A percentile compares a stretch with the other conserved stretches of the same genome.
These are phyloP conservation scores for Falco concolor DNA, from an alignment of 2,797 vertebrate genomes.

Conservation along the genomic window DNA sequence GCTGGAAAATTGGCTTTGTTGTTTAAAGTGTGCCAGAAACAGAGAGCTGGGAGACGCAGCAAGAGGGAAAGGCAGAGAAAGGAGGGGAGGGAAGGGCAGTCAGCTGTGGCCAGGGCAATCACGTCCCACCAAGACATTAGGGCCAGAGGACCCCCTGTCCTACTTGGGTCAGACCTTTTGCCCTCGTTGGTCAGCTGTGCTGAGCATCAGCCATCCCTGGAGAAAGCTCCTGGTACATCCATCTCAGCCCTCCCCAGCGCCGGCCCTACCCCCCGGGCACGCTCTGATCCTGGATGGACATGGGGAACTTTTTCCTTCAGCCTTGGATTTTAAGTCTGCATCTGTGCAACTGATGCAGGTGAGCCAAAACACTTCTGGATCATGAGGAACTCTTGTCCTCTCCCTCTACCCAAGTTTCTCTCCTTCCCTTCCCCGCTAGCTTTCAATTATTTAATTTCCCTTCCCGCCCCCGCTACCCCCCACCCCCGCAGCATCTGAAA, in stretches of 20 bases:
- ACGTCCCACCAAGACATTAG: fast-evolving
- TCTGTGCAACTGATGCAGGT: fast-evolving
- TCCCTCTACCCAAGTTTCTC: background rate
- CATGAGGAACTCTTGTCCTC: background rate
- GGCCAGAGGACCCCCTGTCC: background rate
- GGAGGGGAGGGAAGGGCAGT: background rate
- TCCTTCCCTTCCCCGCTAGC: background rate
- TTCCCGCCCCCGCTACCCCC: background rate
- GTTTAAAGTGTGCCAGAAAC: background rate
- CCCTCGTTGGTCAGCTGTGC: fast-evolving
- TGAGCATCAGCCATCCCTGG: background rate
- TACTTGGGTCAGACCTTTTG: background rate
- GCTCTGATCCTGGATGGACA: fast-evolving
- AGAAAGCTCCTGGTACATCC: background rate
- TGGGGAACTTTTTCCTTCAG: background rate
- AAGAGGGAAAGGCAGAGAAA: background rate
- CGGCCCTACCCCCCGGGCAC: background rate
- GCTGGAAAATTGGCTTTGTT: background rate
- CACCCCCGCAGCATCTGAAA: background rate
- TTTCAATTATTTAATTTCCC: slow-evolving; percentile 44
- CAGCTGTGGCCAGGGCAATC: background rate
- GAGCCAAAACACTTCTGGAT: background rate
- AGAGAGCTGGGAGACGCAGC: background rate
- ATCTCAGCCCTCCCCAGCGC: background rate
- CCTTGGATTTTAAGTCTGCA: background rate